phyloP scores from a whole-genome alignment of 1,140 invertebrate species.

The Chlorops oryzae region DNA sequence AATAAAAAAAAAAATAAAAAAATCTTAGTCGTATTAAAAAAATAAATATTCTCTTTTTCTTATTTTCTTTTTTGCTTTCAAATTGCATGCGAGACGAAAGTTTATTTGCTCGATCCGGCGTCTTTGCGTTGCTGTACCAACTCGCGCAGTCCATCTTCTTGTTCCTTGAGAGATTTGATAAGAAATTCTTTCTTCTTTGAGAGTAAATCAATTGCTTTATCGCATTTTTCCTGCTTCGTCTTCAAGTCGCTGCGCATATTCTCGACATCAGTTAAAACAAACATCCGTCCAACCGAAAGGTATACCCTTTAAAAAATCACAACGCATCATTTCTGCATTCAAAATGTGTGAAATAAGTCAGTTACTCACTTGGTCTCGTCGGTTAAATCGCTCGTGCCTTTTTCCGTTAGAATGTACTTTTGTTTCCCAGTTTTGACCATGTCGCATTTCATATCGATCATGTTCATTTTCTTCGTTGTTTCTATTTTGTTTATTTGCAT shows the following conservation, averaged over 20 bases:
- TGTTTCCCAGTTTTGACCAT: constrained; percentile 44
- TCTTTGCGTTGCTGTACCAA: constrained; percentile 44
- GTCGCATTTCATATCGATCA: constrained; percentile 44
- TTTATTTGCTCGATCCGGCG: constrained; percentile 31
- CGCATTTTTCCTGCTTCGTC: constrained; percentile 41
- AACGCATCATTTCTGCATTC: background rate
- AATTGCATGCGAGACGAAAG: constrained; percentile 3
- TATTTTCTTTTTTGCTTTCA: constrained; percentile 7
- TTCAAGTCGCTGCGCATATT: constrained; percentile 40
- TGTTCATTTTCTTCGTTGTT: constrained; percentile 45
- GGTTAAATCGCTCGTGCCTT: constrained; percentile 33
- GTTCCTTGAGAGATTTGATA: constrained; percentile 40
- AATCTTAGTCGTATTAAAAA: background rate
- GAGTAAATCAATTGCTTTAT: constrained; percentile 36
- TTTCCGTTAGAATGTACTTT: constrained; percentile 43
- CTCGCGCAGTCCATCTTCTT: constrained; percentile 43
- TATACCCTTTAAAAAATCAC: constrained; percentile 31
- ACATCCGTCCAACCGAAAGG: constrained; percentile 44
- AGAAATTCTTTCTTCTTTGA: constrained; percentile 44
- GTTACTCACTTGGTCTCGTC: constrained; percentile 32
- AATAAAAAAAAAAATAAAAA: constrained; percentile 37
- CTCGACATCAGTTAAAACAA: constrained; percentile 39
- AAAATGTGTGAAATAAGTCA: background rate
- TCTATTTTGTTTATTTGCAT: constrained; percentile 47
- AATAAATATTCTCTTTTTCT: constrained; percentile 2